Evolutionary conservation across 2,888 invertebrate species (phyloP).

Genomic region (Cephus sareptanus): DNA sequence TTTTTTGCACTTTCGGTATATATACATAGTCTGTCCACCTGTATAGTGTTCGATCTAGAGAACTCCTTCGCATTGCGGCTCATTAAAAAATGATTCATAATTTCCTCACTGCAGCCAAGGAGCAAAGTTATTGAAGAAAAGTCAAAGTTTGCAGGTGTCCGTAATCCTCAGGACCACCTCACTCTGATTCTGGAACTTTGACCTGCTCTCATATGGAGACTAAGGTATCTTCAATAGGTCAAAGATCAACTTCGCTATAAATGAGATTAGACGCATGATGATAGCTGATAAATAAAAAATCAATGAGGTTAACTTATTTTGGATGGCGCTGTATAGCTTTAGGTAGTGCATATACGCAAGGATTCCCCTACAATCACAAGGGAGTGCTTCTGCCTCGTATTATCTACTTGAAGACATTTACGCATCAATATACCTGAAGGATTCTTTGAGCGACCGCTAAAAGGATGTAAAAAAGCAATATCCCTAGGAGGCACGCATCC

Average conservation of each 20-base stretch:
- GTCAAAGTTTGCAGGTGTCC: not conserved
- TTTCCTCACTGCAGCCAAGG: too few relatives aligned
- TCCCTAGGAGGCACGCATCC: not conserved
- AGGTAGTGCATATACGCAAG: not conserved
- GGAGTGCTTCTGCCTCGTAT: not conserved
- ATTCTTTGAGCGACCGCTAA: slow-evolving; percentile 35
- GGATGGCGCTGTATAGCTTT: not conserved
- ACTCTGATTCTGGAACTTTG: not conserved
- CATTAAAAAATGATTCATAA: too few relatives aligned
- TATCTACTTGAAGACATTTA: not conserved
- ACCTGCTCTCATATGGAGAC: not conserved
- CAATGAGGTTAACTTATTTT: not conserved
- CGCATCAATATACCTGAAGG: not conserved
- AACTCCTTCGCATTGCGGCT: too few relatives aligned
- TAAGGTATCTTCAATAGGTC: not conserved
- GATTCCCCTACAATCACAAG: not conserved
- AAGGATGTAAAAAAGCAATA: slow-evolving; percentile 27
- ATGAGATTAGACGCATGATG: not conserved
- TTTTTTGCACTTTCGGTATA: not conserved
- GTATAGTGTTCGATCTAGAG: not conserved
- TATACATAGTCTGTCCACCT: not conserved
- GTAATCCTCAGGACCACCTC: not conserved
- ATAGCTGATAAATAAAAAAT: not conserved
- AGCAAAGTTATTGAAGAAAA: not conserved
- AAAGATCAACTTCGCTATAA: not conserved